Evolutionary conservation across 2,888 invertebrate genomes (phyloP), one percentile per base, ranked within the genome.

Genomic region (Athalia circularis): DNA sequence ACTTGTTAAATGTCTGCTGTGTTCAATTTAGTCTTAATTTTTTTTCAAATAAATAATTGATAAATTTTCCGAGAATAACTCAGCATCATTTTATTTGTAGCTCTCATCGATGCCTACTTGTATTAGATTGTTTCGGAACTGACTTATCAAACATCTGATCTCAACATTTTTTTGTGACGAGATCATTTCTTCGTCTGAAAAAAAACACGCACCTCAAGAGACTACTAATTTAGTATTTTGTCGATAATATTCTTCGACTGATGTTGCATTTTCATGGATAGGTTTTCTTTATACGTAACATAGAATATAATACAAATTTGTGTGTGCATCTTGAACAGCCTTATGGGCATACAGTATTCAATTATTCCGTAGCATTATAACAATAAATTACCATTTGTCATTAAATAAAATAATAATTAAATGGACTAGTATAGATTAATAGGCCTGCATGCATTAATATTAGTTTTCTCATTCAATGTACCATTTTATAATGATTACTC

Each of bases 331-430:
- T 57, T 43, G 7, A 57, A 54, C 13, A 70, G 43, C 43, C 13
- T 11, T 70, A 9, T 70, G 6, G 70, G 9, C 7, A 70, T 70
- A 54, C 70, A 15, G 43, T 70, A 11, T 54, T 43, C 43, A 70
- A 43, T 57, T 57, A 45, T 43, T 50, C 43, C 70, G 54, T 74
- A 62, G 9, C 80, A 80, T 81, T 62, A 47, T 50, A 76, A 75
- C 72, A 61, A 74, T 80, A 70, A 77, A 77, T 67, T 61, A 65
- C 54, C 57, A 65, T 72, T 68, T 75, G 67, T 80, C 81, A 75
- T 85, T 85, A 86, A 88, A 88, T 81, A 88, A 89, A 88, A 88
- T 88, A 88, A 88, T 86, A 87, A 86, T 88, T 87, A 87, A 84
- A 85, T 85, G 85, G 88, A 90, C 88, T 88, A 89, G 87, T 84